Percentiles rank a stretch among this genome's conserved stretches.
phyloP scores from a whole-genome alignment of 2,888 invertebrate species.

The Itoplectis maculator region DNA sequence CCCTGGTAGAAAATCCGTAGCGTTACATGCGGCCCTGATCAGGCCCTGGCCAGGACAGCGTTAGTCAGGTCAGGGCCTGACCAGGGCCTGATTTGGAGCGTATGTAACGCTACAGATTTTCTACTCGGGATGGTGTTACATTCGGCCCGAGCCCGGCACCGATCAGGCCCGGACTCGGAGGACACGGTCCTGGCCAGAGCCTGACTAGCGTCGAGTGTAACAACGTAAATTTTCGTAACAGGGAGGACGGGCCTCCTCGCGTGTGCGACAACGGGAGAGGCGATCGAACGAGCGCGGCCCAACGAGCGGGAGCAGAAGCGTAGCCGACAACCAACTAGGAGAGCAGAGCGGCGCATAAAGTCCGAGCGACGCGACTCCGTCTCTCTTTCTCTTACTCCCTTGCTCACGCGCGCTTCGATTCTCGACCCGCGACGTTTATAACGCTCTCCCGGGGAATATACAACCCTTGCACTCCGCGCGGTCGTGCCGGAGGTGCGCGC shows the following conservation, averaged over 20 bases:
- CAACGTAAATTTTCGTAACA: too few species aligned
- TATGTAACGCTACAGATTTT: too few species aligned
- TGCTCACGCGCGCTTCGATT: conserved; percentile 7
- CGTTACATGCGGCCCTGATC: too few species aligned
- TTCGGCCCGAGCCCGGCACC: too few species aligned
- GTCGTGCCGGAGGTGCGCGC: conserved; percentile 24
- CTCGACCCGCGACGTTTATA: conserved; percentile 59
- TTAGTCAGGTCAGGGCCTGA: too few species aligned
- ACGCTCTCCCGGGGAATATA: conserved; percentile 55
- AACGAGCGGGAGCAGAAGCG: conserved; percentile 62
- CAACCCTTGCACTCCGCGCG: conserved; percentile 53
- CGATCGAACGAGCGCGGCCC: conserved; percentile 42
- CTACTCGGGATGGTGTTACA: too few species aligned
- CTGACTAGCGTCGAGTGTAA: too few species aligned
- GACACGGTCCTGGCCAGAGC: too few species aligned
- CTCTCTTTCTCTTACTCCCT: conserved; percentile 11
- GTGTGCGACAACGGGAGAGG: conserved; percentile 9
- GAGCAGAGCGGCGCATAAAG: conserved; percentile 55
- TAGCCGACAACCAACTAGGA: conserved; percentile 58
- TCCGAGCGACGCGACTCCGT: neutral
- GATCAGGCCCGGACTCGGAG: too few species aligned
- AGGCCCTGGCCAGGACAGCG: too few species aligned
- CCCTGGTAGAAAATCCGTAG: too few species aligned
- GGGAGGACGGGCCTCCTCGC: conserved; percentile 27
- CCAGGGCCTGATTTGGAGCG: too few species aligned